Evolutionary conservation across 2,888 invertebrate species (phyloP).

Genomic region (Agrotis segetum): DNA sequence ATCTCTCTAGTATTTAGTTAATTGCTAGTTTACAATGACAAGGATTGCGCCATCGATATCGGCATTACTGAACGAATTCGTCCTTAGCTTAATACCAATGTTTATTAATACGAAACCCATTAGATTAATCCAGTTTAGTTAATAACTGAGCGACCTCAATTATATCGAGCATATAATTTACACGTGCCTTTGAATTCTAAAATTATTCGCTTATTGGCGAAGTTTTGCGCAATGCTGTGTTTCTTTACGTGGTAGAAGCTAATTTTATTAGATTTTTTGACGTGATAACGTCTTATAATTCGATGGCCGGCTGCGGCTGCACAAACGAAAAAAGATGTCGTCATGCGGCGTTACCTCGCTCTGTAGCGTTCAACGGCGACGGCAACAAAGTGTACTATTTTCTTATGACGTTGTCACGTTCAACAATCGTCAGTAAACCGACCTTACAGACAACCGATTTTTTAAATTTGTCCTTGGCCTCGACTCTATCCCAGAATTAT

Average conservation of each 20-base stretch:
- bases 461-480: no score
- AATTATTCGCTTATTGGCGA: conserved; percentile 51
- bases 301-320: no score
- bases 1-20: conserved; percentile 1
- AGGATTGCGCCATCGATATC: conserved; percentile 27
- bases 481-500: no score
- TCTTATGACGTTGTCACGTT: no score
- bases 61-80: conserved; percentile 35
- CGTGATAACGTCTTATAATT: no score
- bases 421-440: no score
- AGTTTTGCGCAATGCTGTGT: conserved; percentile 13
- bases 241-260: neutral
- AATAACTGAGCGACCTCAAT: conserved; percentile 61
- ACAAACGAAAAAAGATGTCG: no score
- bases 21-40: conserved; percentile 27
- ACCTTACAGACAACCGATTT: no score
- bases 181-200: conserved; percentile 57
- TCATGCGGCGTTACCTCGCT: no score
- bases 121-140: conserved; percentile 59
- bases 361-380: no score
- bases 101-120: conserved; percentile 46
- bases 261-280: no score
- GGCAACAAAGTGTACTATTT: no score
- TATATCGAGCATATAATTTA: conserved; percentile 57
- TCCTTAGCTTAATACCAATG: conserved; percentile 43